Percentiles rank a stretch among this genome's conserved stretches.
Evolutionary conservation across 2,888 invertebrate genomes (phyloP).

Genomic region (Saturnia japonica): DNA sequence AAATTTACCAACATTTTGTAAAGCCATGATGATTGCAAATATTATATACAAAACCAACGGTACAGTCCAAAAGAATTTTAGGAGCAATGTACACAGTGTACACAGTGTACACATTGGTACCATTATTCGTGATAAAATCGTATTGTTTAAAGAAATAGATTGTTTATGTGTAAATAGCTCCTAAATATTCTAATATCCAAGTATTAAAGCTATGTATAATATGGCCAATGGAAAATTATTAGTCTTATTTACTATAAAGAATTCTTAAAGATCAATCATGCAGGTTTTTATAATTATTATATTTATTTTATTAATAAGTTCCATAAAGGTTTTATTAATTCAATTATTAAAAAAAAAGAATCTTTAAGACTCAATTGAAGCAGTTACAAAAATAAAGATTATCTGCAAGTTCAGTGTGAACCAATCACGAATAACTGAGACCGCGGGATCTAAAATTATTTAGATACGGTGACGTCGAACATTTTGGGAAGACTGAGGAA

Average conservation of each 20-base stretch:
- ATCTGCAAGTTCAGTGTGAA: not conserved
- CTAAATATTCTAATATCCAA: conserved; percentile 64
- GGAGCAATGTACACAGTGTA: conserved; percentile 8
- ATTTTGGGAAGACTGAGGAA: conserved; percentile 72
- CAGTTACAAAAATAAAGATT: not conserved
- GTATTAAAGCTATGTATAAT: conserved; percentile 74
- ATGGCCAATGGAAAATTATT: conserved; percentile 50
- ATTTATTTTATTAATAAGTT: conserved; percentile 20
- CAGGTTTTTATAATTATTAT: conserved; percentile 28
- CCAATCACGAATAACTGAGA: not conserved
- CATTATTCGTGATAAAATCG: not conserved
- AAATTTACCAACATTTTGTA: conserved; percentile 74
- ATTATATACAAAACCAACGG: conserved; percentile 18
- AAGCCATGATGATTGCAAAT: conserved; percentile 68
- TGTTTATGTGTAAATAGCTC: conserved; percentile 32
- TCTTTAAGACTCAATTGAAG: not conserved
- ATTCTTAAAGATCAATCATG: conserved; percentile 63
- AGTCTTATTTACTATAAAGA: conserved; percentile 55
- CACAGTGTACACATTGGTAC: not conserved
- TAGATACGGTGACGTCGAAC: conserved; percentile 28
- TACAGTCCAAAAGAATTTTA: conserved; percentile 31
- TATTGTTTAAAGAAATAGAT: not conserved
- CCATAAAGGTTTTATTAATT: not conserved
- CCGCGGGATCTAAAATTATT: not conserved
- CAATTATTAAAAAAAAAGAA: not conserved